Base-by-base conservation (phyloP, 1,140 invertebrate genomes). In the Conus betulinus region DNA sequence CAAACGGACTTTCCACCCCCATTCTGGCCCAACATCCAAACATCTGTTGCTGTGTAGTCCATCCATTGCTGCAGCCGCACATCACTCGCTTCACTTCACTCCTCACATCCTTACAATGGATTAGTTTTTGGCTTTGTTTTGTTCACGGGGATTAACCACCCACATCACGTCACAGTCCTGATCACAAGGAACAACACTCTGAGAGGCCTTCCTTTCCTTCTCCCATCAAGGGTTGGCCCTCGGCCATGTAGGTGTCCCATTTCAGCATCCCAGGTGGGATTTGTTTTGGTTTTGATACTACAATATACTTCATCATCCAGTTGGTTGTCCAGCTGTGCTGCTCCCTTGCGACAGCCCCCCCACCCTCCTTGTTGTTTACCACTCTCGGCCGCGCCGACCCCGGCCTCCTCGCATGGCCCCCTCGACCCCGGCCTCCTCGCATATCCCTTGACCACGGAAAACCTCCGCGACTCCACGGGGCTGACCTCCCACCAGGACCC, bases 301-400 rank as follows among this genome's bases (percentile, higher is more conserved):
- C 96, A n/a, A 97, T 97, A 94, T 97, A 97, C 82, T n/a, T n/a
- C n/a, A n/a, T 96, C 95, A 88, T 97, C 96, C 25, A 97, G 91
- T 87, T 97, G 96, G 39, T 95, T 95, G 89, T 97, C 96, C 52
- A 97, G n/a, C n/a, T n/a, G n/a, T n/a, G 91, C 90, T 96, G 95
- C 90, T 96, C 96, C 89, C 95, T n/a, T n/a, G 96, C 0, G 95
- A 96, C 11, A 93, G n/a, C n/a, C n/a, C n/a, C 88, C 15, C 84
- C 71, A 6, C 84, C 84, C 13, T 84, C 74, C 17, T 85, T 83
- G 17, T 81, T 89, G 5, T n/a, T 89, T 90, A 17, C 91, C 71
- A 10, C 93, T n/a, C 91, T 57, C 90, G 53, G n/a, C n/a, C n/a
- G n/a, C n/a, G n/a, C n/a, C n/a, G n/a, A n/a, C n/a, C n/a, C n/a